Percentiles rank a stretch among this genome's conserved stretches.
Conservation (phyloP, 2,797 vertebrate genomes). For the Bryconaethiops microstoma region DNA sequence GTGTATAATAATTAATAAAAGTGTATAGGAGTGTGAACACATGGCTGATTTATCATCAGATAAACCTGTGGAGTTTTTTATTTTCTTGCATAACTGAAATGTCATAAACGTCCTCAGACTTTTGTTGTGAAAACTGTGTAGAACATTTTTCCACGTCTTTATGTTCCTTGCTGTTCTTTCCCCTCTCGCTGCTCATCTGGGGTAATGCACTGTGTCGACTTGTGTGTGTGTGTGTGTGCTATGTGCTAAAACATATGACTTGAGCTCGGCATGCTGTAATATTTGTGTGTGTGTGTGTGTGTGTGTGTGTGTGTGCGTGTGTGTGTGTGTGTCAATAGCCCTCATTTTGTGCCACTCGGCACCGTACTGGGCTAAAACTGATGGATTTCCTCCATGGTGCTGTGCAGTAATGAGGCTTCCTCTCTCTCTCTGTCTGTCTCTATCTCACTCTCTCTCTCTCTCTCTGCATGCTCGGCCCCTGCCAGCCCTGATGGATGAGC, state of each 20-base stretch:
- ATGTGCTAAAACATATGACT: not conserved
- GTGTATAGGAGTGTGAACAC: no score
- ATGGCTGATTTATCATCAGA: no score
- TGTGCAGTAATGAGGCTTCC: slow-evolving; percentile 42
- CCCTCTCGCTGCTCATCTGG: no score
- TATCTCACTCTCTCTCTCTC: not conserved
- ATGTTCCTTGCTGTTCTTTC: no score
- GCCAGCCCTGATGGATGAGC: slow-evolving; percentile 35
- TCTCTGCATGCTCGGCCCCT: not conserved
- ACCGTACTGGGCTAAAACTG: slow-evolving; percentile 26
- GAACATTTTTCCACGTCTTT: no score
- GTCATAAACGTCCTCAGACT: no score
- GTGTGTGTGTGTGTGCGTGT: not conserved
- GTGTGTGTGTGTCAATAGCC: slow-evolving; percentile 44
- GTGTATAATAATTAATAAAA: no score
- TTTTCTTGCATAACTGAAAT: no score
- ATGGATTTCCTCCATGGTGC: slow-evolving; percentile 40
- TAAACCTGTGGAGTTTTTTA: no score
- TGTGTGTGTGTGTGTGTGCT: not conserved
- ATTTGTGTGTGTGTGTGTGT: not conserved
- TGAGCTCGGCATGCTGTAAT: not conserved
- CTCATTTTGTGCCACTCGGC: slow-evolving; percentile 25
- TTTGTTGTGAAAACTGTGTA: no score
- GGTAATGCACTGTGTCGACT: no score
- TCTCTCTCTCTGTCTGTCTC: slow-evolving; percentile 5